Base-by-base conservation (phyloP, 1,140 invertebrate species). In the Drosophila kikkawai region DNA sequence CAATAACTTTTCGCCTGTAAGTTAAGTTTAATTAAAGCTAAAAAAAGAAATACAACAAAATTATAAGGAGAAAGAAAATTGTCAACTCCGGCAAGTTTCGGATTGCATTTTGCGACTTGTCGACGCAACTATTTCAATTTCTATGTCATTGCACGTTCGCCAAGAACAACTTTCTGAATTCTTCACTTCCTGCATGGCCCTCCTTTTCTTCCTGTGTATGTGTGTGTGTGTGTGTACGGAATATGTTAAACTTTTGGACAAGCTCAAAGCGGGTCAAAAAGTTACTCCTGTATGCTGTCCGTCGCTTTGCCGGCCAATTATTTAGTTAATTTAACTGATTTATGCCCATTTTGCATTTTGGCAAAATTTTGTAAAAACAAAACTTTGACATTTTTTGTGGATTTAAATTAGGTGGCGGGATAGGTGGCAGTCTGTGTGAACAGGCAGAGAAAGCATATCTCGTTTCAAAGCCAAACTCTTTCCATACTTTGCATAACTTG, bases 21-120 rank as follows among this genome's bases (percentile, higher is more conserved):
- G 77, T 84, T 88, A 73, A 90, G 80, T 90, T 88, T 88, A 88
- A 88, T 88, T 88, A 90, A 88, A 84, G 70, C 12, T 61, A 60
- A 41, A 61, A 70, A 77, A 67, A 47, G 22, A 37, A 13, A 42
- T 56, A 63, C 12, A 58, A 58, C 29, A 60, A 8, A 58, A 22
- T 42, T 70, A 32, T 42, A 73, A 70, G 65, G 37, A 68, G 37
- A 9, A 36, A 22, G 53, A 50, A 50, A 75, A 61, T 53, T 77
- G 69, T 82, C 65, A 75, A 79, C 67, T 69, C 44, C 37, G 47
- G 77, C 57, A 85, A 86, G 79, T 86, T 85, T 70, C 45, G 47
- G 67, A 63, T 80, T 55, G 82, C 75, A 84, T 78, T 65, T 79
- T 75, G 69, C 17, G 65, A 79, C 64, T 64, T 71, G 81, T 80